Evolutionary conservation across 1,140 invertebrate genomes (phyloP).

Genomic region (Stegodyphus dumicola): DNA sequence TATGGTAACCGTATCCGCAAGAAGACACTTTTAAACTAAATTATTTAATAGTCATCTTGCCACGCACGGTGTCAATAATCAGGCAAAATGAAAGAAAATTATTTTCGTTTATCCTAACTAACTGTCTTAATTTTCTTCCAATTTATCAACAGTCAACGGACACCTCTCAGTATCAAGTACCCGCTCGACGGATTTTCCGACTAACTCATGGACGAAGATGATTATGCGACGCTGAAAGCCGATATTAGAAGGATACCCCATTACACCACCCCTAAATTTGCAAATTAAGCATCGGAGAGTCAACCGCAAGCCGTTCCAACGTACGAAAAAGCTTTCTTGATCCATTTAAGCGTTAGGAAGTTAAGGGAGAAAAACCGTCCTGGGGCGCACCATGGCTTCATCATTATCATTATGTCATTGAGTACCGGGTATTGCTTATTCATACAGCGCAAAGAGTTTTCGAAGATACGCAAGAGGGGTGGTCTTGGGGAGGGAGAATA

Average conservation of each 20-base stretch:
- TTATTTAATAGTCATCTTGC: too few species aligned
- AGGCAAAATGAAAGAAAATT: too few species aligned
- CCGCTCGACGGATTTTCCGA: too few species aligned
- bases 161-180: too few species aligned
- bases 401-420: conserved; percentile 60
- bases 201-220: too few species aligned
- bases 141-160: too few species aligned
- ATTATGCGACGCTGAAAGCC: too few species aligned
- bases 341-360: conserved; percentile 29
- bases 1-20: too few species aligned
- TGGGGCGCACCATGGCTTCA: conserved; percentile 14
- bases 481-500: not conserved
- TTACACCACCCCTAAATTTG: conserved; percentile 24
- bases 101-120: too few species aligned
- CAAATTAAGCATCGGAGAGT: conserved; percentile 32
- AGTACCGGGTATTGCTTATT: conserved; percentile 46
- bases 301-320: conserved; percentile 23
- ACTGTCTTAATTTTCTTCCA: too few species aligned
- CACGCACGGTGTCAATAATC: too few species aligned
- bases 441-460: conserved; percentile 37
- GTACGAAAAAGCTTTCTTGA: conserved; percentile 25
- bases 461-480: not conserved
- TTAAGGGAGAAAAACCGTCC: not conserved
- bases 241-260: conserved; percentile 8
- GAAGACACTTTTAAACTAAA: too few species aligned